Conservation (phyloP, 2,113 vertebrate species). For the Mesoclemmys tuberculata region DNA sequence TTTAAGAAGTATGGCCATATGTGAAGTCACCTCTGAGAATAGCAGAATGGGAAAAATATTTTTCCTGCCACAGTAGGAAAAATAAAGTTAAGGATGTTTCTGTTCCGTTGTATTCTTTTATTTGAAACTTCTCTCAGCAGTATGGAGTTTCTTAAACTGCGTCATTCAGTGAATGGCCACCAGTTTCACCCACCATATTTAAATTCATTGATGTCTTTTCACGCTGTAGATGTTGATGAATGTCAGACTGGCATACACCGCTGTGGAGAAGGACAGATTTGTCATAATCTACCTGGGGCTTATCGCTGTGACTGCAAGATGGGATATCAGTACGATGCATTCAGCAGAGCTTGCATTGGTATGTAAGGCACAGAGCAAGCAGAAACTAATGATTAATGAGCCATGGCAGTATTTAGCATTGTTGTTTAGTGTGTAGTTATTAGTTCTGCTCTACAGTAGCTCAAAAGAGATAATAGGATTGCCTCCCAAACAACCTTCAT, state of each 20-base stretch:
- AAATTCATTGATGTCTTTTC: background rate
- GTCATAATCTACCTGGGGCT: conserved; percentile 90
- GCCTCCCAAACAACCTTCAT: accelerated
- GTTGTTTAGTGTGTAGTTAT: background rate
- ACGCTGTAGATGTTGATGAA: conserved; percentile 88
- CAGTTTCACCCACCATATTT: background rate
- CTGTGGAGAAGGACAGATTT: conserved; percentile 87
- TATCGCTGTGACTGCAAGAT: conserved; percentile 93
- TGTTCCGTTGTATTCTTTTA: background rate
- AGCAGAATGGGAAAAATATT: background rate
- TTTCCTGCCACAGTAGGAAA: background rate
- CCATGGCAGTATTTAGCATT: background rate
- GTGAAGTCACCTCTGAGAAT: background rate
- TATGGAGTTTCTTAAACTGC: background rate
- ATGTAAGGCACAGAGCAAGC: conserved; percentile 34
- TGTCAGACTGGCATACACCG: conserved; percentile 86
- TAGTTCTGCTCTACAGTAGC: background rate
- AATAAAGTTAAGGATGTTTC: background rate
- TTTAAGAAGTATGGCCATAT: background rate
- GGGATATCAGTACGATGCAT: conserved; percentile 89
- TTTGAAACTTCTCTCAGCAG: background rate
- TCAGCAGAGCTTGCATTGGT: conserved; percentile 88
- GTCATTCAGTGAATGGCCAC: background rate
- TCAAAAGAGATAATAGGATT: background rate
- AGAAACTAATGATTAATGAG: background rate